A percentile compares a stretch with the other conserved stretches of the same genome.
phyloP scores from a whole-genome alignment of 2,888 invertebrate species.

The Drosophila siamana region DNA sequence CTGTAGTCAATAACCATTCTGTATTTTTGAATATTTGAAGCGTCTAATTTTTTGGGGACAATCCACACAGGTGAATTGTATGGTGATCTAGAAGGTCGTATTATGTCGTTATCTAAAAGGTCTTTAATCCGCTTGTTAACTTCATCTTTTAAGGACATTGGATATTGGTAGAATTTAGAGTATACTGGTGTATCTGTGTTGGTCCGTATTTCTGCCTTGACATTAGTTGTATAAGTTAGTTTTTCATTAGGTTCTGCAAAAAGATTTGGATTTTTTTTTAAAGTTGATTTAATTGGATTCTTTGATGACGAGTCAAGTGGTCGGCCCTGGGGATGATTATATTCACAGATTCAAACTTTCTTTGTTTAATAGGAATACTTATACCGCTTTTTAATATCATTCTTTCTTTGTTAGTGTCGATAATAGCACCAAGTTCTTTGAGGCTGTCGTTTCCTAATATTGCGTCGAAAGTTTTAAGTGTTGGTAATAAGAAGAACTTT shows the following conservation, averaged over 20 bases:
- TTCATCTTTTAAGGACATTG: neutral
- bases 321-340: neutral
- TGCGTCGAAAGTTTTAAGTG: neutral
- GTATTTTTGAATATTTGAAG: neutral
- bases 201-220: neutral
- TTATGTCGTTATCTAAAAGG: neutral
- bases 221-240: neutral
- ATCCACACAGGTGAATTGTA: neutral
- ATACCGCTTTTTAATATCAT: neutral
- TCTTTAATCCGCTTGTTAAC: neutral
- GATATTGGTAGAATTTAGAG: conserved; percentile 4
- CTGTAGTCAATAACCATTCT: conserved; percentile 3
- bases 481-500: neutral
- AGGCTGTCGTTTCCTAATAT: neutral
- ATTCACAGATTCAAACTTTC: neutral
- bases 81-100: neutral
- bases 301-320: neutral
- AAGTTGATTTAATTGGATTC: neutral
- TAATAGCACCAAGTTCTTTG: neutral
- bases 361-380: neutral
- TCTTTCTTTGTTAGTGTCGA: neutral
- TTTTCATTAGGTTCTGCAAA: neutral
- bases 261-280: neutral
- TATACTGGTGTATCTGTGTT: neutral
- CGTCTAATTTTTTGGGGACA: neutral